Evolutionary conservation across 2,888 invertebrate genomes (phyloP), one percentile per base, ranked within the genome.

Genomic region (Digitonthophagus gazella): DNA sequence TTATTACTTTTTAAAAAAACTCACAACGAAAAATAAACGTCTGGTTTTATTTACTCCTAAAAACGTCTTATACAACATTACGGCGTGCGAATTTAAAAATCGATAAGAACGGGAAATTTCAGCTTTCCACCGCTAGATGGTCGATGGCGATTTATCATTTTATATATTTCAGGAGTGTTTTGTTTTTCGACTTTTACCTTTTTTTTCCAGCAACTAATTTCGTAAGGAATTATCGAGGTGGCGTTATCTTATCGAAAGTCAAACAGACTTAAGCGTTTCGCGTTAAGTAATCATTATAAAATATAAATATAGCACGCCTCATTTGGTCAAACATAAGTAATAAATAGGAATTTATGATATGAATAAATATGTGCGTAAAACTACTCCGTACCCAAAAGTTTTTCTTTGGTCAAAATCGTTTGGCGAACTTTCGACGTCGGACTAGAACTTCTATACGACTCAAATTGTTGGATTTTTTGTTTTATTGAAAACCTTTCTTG

Each of bases 1-100:
- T 67, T 67, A 67, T 67, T 67, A 67, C 66, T 67, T 67, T 67
- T 67, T 67, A 67, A 67, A 58, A 67, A 67, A 67, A 67, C 57
- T 64, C 44, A 65, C 44, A 65, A 15, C 15, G 65, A 65, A 65
- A 54, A 64, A n/a, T 14, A 22, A 14, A 28, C 16, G 54, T 65
- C 5, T 11, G 15, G 16, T 15, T 61, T 65, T 65, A 65, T 55
- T 65, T 65, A 22, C 14, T 64, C 44, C 15, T 55, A 44, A 44
- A 44, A 44, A 6, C 6, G 11, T 44, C 28, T 44, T 44, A 8
- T 44, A 44, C 28, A 44, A 44, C 28, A 44, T 2, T 44, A 44
- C 28, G 8, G 6, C 28, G 28, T 44, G 8, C 1, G 28, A 8
- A 44, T 44, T 44, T 11, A 44, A 44, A 44, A 44, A 44, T 44